A percentile compares a stretch with the other conserved stretches of the same genome.
Conservation (phyloP, 92 coral and sea anemone genomes). For the Phenganax marumi region DNA sequence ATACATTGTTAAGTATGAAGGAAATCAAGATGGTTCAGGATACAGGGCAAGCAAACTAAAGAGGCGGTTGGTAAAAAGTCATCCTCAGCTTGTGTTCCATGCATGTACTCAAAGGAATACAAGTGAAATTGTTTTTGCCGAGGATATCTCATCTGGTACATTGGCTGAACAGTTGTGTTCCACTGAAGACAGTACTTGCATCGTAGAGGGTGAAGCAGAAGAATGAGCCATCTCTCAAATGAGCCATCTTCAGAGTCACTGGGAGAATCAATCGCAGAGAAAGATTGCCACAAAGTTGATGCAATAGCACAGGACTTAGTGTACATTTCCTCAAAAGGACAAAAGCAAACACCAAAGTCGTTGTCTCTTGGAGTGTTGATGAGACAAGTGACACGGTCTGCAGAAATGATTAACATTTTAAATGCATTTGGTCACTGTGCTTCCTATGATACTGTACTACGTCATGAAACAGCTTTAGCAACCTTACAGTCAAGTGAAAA, state of each 20-base stretch:
- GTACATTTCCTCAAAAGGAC: conserved; percentile 32
- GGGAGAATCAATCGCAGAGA: conserved; percentile 32
- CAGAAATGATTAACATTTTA: conserved; percentile 31
- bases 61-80: conserved; percentile 30
- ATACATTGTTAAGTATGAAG: conserved; percentile 26
- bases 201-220: no score
- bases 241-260: conserved; percentile 25
- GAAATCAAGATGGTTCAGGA: conserved; percentile 10
- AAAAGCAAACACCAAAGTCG: conserved; percentile 39
- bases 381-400: conserved; percentile 35
- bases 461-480: conserved; percentile 36
- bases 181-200: not conserved
- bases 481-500: conserved; percentile 20
- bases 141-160: conserved; percentile 32
- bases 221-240: conserved; percentile 29
- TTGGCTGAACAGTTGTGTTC: conserved; percentile 22
- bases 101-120: conserved; percentile 19
- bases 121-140: conserved; percentile 28
- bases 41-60: conserved; percentile 34
- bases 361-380: conserved; percentile 33
- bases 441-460: conserved; percentile 32
- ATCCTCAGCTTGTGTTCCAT: conserved; percentile 37
- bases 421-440: conserved; percentile 39
- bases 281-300: conserved; percentile 19
- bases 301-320: conserved; percentile 36